Base-by-base conservation (phyloP, 37 sponge, comb jelly and placozoan genomes). In the Halisarca cf. caerulea region DNA sequence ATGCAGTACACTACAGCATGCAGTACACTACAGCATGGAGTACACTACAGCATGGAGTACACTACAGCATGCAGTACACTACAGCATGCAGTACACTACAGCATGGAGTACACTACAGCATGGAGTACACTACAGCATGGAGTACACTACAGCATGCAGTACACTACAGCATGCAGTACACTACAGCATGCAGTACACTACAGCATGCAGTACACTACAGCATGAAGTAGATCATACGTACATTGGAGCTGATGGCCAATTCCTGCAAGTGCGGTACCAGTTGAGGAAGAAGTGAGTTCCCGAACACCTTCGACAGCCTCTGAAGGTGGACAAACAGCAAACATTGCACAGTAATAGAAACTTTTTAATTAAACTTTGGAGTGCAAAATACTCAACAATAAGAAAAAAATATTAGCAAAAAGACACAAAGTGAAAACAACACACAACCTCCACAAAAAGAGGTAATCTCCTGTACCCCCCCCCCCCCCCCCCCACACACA, bases 221-320 rank as follows among this genome's bases (percentile, higher is more conserved):
- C 66, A 6, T 32, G 28, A 64, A 8, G 28, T 73, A 30, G 25
- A 5, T 39, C 74, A 58, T 37, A 25, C 80, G 28, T 30, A 90
- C 88, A 84, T 83, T 88, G 21, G 53, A n/a, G 41, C 91, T 89
- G 18, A 80, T 43, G n/a, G 81, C 77, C 61, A 94, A 66, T 20
- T 74, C 83, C 43, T 89, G 84, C 27, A 94, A 23, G 55, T 94
- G 92, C 59, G 90, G 90, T n/a, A 55, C 66, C 47, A 94, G 86
- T 9, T 75, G 41, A 0, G 83, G 81, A 9, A 90, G 71, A 44
- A 90, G 82, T 1, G 80, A 33, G 25, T 84, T 66, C 2, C 92
- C 92, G 84, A 77, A 89, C 84, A 84, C 91, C 27, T 85, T 84
- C 27, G 92, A 91, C 40, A 94, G 78, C 11, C 74, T 73, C 92